Evolutionary conservation across 1,140 invertebrate genomes (phyloP), one percentile per base, ranked within the genome.

Genomic region (Sitobion miscanthi): DNA sequence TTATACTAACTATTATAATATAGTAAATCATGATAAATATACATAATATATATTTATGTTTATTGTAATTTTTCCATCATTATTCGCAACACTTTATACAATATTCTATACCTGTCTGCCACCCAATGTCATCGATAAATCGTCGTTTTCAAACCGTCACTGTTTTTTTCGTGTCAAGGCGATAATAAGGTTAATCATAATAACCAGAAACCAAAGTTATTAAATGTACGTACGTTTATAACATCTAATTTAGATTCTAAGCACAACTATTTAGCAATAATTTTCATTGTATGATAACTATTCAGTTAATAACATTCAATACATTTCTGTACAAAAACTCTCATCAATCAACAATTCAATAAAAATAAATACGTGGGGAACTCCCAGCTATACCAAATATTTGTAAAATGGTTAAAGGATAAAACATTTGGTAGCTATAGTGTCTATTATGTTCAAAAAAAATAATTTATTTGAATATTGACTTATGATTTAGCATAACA

Each of bases 111-210:
- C 62, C 8, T 77, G 30, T n/a, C 30, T 77, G n/a, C 14, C 14
- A 7, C 14, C 62, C 62, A 77, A 77, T 77, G 62, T n/a, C 62
- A 77, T n/a, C 62, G n/a, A 77, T 77, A 77, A 77, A 77, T 77
- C 14, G 62, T 77, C 62, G n/a, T n/a, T 77, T 77, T 77, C n/a
- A 77, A 77, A n/a, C 14, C 62, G n/a, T 77, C 62, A n/a, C n/a
- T 77, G 4, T 77, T n/a, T 30, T 77, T 77, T 77, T 77, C n/a
- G 5, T 77, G 62, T n/a, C 62, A 77, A 77, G 62, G 62, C 62
- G n/a, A 77, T 77, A 77, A n/a, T 77, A 77, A n/a, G 62, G n/a
- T 77, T 77, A 77, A 77, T n/a, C 30, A 77, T 77, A 77, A 77
- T 77, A 77, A 35, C 14, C 62, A 77, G 5, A 14, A n/a, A 35